Evolutionary conservation across 2,113 vertebrate genomes (phyloP), one percentile per base, ranked within the genome.

Genomic region (Paracanthobrama guichenoti): DNA sequence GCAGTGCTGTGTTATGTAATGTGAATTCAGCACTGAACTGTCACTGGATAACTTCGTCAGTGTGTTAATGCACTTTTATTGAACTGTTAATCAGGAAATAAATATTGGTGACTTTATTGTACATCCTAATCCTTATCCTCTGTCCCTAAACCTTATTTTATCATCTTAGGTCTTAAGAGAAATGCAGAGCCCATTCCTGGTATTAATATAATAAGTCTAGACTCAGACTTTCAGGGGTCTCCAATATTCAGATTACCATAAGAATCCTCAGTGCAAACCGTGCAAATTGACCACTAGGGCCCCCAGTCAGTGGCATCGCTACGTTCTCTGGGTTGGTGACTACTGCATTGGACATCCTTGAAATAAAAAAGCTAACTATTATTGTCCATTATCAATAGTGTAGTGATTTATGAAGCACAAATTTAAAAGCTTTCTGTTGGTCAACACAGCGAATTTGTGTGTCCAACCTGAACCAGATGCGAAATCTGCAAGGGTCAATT

Each of bases 1-100:
- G 35, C 16, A 35, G 44, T 76, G 69, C 5, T 4, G 39, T 73
- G 75, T 78, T 59, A 42, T 78, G 55, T 78, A 60, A 78, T 78
- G 53, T 24, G 31, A 35, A 55, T 74, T 74, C 28, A 55, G 50
- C 73, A 59, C 44, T 50, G n/a, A 67, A 67, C 73, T 55, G 73
- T 31, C 48, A 76, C 26, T 20, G 26, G 73, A 76, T 11, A 28
- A 77, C 73, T 53, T 10, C 20, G 44, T 48, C 42, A 48, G 71
- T 73, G 44, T 73, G 24, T 18, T 26, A 48, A 76, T 28, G 16
- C 73, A 59, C 31, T 42, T 39, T 3, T 39, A 59, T 59, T 59
- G 3, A 39, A 24, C 75, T 6, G 11, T 35, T 59, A 53, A 31
- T 20, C 18, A 28, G 28, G 0, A 50, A 48, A 14, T 18, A 55